Evolutionary conservation across 64 coral and sea anemone genomes (phyloP).

Genomic region (Astreopora myriophthalma): DNA sequence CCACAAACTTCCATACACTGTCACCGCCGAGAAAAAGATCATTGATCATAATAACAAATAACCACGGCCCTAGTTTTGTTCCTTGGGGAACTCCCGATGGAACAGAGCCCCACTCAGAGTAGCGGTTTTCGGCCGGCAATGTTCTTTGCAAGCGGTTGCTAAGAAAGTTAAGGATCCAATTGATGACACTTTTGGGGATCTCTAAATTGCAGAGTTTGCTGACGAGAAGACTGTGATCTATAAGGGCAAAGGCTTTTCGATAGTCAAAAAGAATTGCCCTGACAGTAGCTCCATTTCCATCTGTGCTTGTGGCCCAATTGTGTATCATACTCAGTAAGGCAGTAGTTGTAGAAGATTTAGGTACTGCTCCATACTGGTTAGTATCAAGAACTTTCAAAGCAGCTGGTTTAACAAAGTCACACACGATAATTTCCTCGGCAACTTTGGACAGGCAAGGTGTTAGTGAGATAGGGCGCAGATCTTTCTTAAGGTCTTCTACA

Average conservation of each 20-base stretch:
- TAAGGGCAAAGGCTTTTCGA: no score
- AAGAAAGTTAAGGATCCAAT: no score
- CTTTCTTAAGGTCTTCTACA: slow-evolving; percentile 27
- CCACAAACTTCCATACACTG: no score
- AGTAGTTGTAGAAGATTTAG: not conserved
- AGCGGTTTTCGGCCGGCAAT: not conserved
- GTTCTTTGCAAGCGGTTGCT: no score
- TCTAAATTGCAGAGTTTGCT: no score
- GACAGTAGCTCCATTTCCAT: slow-evolving; percentile 12
- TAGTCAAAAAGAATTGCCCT: not conserved
- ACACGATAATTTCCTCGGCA: no score
- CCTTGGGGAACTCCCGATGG: no score
- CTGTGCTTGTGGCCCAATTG: not conserved
- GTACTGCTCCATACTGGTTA: slow-evolving; percentile 19
- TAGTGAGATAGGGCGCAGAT: slow-evolving; percentile 22
- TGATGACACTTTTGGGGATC: no score
- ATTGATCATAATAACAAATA: not conserved
- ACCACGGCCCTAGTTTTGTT: not conserved
- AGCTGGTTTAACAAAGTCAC: no score
- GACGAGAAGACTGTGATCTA: no score
- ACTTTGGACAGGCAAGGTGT: not conserved
- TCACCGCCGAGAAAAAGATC: not conserved
- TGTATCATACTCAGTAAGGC: not conserved
- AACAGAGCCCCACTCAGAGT: no score
- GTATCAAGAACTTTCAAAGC: slow-evolving; percentile 7